phyloP scores from a whole-genome alignment of 2,888 invertebrate species.

The Heliconius charithonia region DNA sequence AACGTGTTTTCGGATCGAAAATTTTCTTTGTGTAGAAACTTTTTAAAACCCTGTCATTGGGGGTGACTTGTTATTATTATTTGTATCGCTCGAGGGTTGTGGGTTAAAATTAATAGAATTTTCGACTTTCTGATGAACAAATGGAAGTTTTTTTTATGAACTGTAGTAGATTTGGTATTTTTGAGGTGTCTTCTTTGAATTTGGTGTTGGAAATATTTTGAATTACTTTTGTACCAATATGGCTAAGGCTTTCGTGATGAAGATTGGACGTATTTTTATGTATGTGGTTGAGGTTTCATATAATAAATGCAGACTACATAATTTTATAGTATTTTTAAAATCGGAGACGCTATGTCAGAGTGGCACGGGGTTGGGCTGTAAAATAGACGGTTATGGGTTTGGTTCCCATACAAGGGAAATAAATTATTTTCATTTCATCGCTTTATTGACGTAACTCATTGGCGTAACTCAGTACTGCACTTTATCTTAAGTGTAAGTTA shows the following conservation, averaged over 20 bases:
- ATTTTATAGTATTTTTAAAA: too few relatives aligned
- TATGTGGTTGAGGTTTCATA: too few relatives aligned
- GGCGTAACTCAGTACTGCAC: too few relatives aligned
- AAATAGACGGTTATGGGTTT: background rate
- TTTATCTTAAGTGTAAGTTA: too few relatives aligned
- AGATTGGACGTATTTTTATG: too few relatives aligned
- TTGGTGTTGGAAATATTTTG: background rate
- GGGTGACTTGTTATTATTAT: conserved; percentile 40
- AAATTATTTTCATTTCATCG: background rate
- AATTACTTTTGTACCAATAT: background rate
- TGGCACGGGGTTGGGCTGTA: background rate
- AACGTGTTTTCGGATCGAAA: conserved; percentile 36
- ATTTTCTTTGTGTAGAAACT: conserved; percentile 45
- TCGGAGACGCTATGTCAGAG: background rate
- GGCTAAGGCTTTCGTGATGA: too few relatives aligned
- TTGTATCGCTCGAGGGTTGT: conserved; percentile 32
- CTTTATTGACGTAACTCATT: background rate
- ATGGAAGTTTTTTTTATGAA: conserved; percentile 15
- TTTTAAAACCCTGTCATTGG: conserved; percentile 42
- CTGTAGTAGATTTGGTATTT: background rate
- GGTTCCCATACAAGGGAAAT: background rate
- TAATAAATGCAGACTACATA: too few relatives aligned
- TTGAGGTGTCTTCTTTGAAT: background rate
- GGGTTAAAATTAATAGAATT: conserved; percentile 34
- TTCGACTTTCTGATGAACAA: conserved; percentile 20